These are phyloP conservation scores for Anguilla pacifica DNA, from an alignment of 2,797 vertebrate genomes.

Conservation along the genomic window DNA sequence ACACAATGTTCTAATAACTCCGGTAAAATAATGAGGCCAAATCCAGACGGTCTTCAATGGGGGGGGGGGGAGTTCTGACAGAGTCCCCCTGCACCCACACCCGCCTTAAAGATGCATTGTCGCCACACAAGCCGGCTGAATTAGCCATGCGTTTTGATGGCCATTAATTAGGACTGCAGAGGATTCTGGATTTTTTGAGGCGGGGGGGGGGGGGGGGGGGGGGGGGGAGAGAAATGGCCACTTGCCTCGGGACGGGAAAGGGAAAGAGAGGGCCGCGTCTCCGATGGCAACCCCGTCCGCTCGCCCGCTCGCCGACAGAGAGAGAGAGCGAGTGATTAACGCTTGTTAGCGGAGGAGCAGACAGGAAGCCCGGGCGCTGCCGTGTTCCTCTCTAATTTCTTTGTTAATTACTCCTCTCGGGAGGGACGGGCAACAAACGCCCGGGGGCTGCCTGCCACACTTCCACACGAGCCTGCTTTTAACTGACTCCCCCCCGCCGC, in stretches of 20 bases:
- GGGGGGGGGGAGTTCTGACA: not conserved
- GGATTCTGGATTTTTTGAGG: conserved; percentile 30
- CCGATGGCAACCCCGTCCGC: not conserved
- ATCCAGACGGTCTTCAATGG: conserved; percentile 27
- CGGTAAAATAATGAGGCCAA: conserved; percentile 27
- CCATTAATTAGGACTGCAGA: conserved; percentile 44
- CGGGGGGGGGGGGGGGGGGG: not conserved
- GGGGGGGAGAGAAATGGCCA: not conserved
- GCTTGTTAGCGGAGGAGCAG: conserved; percentile 63
- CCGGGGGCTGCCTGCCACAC: conserved; percentile 63
- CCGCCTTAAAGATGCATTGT: conserved; percentile 41
- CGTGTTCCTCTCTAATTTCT: conserved; percentile 76
- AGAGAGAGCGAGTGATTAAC: conserved; percentile 65
- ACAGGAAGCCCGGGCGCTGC: conserved; percentile 62
- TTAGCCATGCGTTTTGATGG: conserved; percentile 46
- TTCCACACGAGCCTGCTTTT: conserved; percentile 69
- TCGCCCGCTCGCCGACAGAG: conserved; percentile 38
- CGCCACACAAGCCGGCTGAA: conserved; percentile 35
- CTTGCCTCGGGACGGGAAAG: conserved; percentile 36
- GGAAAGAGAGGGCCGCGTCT: conserved; percentile 20
- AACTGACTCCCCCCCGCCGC: conserved; percentile 32
- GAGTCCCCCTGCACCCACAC: not conserved
- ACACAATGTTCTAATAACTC: not conserved
- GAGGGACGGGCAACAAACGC: conserved; percentile 62
- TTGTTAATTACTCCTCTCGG: conserved; percentile 80